Conservation (phyloP, 1,140 invertebrate species). For the Lysiphlebus fabarum region DNA sequence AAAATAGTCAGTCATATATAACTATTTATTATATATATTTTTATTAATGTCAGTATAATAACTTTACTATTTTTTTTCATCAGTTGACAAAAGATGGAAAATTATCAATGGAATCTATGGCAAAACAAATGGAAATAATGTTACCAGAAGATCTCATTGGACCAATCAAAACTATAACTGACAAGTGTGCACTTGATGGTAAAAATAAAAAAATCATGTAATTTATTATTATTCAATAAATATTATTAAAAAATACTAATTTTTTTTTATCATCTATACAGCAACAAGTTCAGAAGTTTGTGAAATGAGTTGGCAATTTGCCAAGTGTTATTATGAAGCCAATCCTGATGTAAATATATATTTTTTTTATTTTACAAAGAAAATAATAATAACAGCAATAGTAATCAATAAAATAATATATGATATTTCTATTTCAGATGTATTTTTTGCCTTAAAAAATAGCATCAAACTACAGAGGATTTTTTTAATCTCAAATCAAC, state of each 20-base stretch:
- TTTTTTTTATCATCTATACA: constrained; percentile 12
- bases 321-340: constrained; percentile 30
- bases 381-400: not conserved
- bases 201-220: not conserved
- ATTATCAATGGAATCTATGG: constrained; percentile 17
- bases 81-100: constrained; percentile 25
- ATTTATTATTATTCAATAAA: not conserved
- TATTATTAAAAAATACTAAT: not conserved
- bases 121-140: constrained; percentile 29
- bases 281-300: constrained; percentile 27
- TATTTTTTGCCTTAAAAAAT: not conserved
- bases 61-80: not conserved
- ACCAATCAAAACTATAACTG: constrained; percentile 5
- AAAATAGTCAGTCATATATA: constrained; percentile 27
- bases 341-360: constrained; percentile 19
- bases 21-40: not conserved
- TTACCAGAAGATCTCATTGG: constrained; percentile 14
- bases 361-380: not conserved
- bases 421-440: not conserved
- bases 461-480: too few relatives aligned
- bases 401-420: not conserved
- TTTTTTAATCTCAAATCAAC: too few relatives aligned
- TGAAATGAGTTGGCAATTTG: constrained; percentile 28
- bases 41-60: too few relatives aligned
- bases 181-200: constrained; percentile 19